Evolutionary conservation across 2,888 invertebrate species (phyloP), one percentile per base, ranked within the genome.

Genomic region (Homarus gammarus): DNA sequence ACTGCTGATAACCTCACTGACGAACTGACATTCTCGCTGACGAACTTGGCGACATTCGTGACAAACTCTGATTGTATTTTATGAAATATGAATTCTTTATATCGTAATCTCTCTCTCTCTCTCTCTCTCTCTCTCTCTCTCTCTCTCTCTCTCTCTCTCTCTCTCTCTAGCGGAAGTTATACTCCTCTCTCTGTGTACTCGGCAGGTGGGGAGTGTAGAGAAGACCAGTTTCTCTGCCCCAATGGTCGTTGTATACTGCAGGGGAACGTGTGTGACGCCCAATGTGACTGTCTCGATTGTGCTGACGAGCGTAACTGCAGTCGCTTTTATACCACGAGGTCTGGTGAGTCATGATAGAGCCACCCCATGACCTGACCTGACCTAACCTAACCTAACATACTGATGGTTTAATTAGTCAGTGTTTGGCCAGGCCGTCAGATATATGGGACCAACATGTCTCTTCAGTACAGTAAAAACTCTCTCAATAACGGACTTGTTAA

Each of bases 271-370:
- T 95, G 95, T 92, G 94, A 95, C 91, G 94, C 94, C 0, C 93
- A 93, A n/a, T 95, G 95, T 92, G 95, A 95, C 93, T 95, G 95
- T 92, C 93, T 93, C 5, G 92, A 92, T 12, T 94, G 94, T 91
- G 94, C 94, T 18, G 95, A 95, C 91, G 94, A 94, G 92, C 27
- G 38, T 1, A 40, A 88, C 75, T 88, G 88, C 40, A 22, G 27
- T 8, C 27, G 6, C 31, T 27, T 27, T 22, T 64, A 64, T 64
- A 27, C 64, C 64, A 5, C 8, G 5, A 22, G 8, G 27, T 64
- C 64, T 5, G 64, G 64, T 64, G 27, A 27, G 61, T 64, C 12
- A 22, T 56, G 44, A n/a, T n/a, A n/a, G n/a, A n/a, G n/a, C n/a
- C n/a, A n/a, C n/a, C n/a, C n/a, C n/a, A n/a, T n/a, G n/a, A n/a